Evolutionary conservation across 2,113 vertebrate species (phyloP).

Genomic region (Xerus inauris): DNA sequence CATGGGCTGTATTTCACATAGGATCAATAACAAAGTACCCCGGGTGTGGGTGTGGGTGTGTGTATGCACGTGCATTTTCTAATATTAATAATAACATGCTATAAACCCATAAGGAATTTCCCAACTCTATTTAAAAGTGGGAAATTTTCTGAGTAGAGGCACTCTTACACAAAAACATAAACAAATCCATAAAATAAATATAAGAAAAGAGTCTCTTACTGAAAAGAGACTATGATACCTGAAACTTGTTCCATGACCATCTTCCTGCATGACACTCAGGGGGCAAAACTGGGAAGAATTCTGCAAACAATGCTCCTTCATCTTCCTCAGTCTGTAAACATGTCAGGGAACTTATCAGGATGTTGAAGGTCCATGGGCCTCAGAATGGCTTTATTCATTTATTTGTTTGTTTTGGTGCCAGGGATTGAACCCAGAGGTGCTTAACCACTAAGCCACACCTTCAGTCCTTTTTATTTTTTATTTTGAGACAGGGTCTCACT

Average conservation of each 20-base stretch:
- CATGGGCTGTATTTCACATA: background rate
- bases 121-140: background rate
- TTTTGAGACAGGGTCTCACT: too few relatives aligned
- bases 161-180: background rate
- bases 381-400: background rate
- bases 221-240: background rate
- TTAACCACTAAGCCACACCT: too few relatives aligned
- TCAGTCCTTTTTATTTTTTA: too few relatives aligned
- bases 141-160: background rate
- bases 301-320: background rate
- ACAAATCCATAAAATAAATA: background rate
- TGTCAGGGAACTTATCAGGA: background rate
- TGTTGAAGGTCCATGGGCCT: rapidly evolving
- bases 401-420: too few relatives aligned
- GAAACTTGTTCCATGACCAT: background rate
- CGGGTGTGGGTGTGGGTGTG: too few relatives aligned
- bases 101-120: background rate
- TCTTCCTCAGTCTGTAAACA: background rate
- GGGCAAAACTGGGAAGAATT: background rate
- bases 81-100: background rate
- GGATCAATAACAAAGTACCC: background rate
- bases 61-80: too few relatives aligned
- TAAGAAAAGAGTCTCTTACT: background rate
- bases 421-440: too few relatives aligned
- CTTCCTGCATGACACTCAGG: background rate